phyloP scores from a whole-genome alignment of 1,140 invertebrate genomes.

The Mizuhopecten yessoensis region DNA sequence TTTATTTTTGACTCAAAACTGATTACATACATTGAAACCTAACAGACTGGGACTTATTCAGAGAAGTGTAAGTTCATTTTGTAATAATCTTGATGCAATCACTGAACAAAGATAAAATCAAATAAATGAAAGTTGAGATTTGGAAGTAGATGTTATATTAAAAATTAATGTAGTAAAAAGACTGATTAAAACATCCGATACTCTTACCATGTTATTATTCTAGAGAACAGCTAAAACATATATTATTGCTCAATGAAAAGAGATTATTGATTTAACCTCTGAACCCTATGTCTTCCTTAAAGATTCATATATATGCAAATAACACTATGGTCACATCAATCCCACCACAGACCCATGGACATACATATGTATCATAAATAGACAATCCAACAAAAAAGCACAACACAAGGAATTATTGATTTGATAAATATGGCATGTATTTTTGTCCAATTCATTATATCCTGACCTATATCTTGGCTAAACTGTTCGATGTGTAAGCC shows the following conservation, averaged over 20 bases:
- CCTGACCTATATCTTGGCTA: background rate
- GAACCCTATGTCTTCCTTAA: background rate
- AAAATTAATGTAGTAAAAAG: too few relatives aligned
- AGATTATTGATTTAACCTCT: background rate
- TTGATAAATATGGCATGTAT: too few relatives aligned
- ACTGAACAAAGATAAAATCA: too few relatives aligned
- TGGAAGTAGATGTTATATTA: too few relatives aligned
- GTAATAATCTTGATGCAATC: too few relatives aligned
- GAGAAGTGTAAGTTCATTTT: too few relatives aligned
- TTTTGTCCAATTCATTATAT: too few relatives aligned
- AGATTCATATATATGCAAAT: background rate
- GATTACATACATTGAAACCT: too few relatives aligned
- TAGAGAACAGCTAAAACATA: background rate
- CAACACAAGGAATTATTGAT: background rate
- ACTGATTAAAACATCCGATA: background rate
- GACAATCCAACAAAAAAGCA: background rate
- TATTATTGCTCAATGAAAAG: background rate
- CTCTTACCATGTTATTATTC: background rate
- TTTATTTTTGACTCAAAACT: too few relatives aligned
- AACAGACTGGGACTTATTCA: too few relatives aligned
- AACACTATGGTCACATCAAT: background rate
- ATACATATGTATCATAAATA: background rate
- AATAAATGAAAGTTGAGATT: too few relatives aligned
- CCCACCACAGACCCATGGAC: background rate
- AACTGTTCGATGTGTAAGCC: background rate